These are phyloP conservation scores for Habrosyne pyritoides DNA, from an alignment of 2,888 invertebrate species.

Conservation along the genomic window DNA sequence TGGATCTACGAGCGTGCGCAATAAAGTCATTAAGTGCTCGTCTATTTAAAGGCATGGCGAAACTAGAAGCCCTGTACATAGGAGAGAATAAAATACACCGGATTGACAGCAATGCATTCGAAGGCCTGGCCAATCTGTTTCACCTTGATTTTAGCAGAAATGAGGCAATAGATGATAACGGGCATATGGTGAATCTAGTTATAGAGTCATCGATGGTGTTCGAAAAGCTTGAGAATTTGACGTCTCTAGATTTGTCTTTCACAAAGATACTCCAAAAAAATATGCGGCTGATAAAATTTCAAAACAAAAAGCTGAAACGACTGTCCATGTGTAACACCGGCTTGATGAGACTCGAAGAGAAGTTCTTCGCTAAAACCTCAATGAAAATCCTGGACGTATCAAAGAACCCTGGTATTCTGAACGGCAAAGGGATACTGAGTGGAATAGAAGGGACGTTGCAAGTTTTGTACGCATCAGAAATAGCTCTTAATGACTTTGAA, in stretches of 20 bases:
- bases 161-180: conserved; percentile 30
- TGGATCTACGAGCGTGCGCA: conserved; percentile 83
- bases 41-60: conserved; percentile 72
- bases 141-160: conserved; percentile 83
- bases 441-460: conserved; percentile 68
- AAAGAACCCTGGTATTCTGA: conserved; percentile 71
- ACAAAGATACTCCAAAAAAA: conserved; percentile 46
- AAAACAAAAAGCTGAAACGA: conserved; percentile 47
- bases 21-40: conserved; percentile 69
- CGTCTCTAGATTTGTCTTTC: conserved; percentile 60
- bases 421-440: conserved; percentile 52
- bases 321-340: conserved; percentile 74
- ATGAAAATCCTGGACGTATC: conserved; percentile 82
- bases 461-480: conserved; percentile 71
- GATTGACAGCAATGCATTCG: conserved; percentile 67
- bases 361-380: conserved; percentile 66
- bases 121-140: conserved; percentile 55
- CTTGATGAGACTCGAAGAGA: conserved; percentile 54
- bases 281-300: conserved; percentile 32
- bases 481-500: conserved; percentile 61
- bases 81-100: conserved; percentile 77
- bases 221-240: conserved; percentile 36
- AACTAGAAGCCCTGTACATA: conserved; percentile 76
- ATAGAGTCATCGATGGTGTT: conserved; percentile 41
- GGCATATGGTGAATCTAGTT: conserved; percentile 26